These are phyloP conservation scores for Holotrichia oblita DNA, from an alignment of 1,140 invertebrate genomes.

Conservation along the genomic window DNA sequence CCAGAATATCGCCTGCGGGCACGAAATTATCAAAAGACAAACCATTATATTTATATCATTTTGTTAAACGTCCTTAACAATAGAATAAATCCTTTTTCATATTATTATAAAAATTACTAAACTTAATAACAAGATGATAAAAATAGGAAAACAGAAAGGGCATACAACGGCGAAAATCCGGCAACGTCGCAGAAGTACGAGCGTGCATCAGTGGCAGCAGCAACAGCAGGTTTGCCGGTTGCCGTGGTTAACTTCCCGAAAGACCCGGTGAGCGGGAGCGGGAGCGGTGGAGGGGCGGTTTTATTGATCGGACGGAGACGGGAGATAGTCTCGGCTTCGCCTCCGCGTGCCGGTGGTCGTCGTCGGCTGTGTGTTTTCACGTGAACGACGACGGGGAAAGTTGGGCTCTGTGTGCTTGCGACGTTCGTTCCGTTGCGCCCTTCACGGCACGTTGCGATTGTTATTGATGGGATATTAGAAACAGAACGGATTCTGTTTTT, in stretches of 20 bases:
- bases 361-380: slow-evolving; percentile 34
- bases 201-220: neutral
- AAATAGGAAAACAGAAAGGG: neutral
- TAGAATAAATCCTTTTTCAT: neutral
- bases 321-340: slow-evolving; percentile 24
- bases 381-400: slow-evolving; percentile 22
- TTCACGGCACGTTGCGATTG: neutral
- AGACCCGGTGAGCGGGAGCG: neutral
- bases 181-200: slow-evolving; percentile 30
- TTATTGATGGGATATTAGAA: slow-evolving; percentile 12
- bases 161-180: neutral
- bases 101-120: neutral
- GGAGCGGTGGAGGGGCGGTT: neutral
- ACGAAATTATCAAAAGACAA: slow-evolving; percentile 1
- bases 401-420: neutral
- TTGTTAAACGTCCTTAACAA: neutral
- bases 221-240: slow-evolving; percentile 36
- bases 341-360: slow-evolving; percentile 28
- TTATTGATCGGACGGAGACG: slow-evolving; percentile 35
- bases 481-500: neutral
- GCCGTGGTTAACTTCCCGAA: slow-evolving; percentile 37
- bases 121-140: neutral
- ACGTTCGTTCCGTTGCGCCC: neutral
- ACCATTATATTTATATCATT: neutral
- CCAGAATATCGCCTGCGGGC: neutral